Conservation (phyloP, 2,888 invertebrate species). For the Nephrotoma flavescens region DNA sequence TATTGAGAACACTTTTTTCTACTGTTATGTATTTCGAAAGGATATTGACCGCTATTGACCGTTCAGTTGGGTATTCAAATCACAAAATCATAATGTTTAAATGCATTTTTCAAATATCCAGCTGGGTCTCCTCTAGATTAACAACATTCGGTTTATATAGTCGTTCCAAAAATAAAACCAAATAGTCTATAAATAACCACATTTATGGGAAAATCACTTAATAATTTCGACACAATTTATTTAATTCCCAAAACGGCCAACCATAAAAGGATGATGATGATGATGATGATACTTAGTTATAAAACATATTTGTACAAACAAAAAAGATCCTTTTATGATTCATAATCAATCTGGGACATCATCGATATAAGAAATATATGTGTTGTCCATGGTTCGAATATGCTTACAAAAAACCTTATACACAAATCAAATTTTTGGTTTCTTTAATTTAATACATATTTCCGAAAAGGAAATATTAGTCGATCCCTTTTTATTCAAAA, state of each 20-base stretch:
- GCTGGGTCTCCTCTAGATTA: background rate
- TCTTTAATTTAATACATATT: background rate
- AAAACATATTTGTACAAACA: background rate
- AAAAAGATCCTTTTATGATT: background rate
- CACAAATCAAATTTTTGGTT: background rate
- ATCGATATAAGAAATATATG: background rate
- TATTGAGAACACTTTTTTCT: background rate
- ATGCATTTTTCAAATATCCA: background rate
- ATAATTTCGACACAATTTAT: background rate
- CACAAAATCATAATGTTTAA: background rate
- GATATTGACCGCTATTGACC: background rate
- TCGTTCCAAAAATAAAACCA: background rate
- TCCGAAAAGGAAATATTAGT: background rate
- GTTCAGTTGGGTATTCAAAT: background rate
- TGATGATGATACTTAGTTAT: background rate
- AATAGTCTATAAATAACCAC: background rate
- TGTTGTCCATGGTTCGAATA: background rate
- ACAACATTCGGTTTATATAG: background rate
- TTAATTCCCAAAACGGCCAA: background rate
- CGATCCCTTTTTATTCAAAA: background rate
- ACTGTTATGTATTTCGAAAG: background rate
- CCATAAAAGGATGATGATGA: background rate
- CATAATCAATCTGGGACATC: background rate
- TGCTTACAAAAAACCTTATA: background rate
- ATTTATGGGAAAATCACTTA: background rate